Evolutionary conservation across 2,113 vertebrate genomes (phyloP).

Genomic region (Zingel zingel): DNA sequence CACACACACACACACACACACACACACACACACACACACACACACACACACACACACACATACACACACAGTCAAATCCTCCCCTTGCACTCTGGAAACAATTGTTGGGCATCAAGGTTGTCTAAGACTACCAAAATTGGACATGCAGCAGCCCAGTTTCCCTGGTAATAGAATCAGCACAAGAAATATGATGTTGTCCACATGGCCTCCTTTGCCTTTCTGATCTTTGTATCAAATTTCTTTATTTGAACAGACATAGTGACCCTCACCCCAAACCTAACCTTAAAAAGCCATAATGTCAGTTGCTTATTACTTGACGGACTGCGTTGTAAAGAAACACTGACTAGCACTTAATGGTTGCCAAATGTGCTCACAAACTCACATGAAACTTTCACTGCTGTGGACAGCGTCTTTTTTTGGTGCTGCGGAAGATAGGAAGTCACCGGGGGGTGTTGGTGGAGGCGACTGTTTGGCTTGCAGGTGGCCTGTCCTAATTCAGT

Average conservation of each 20-base stretch:
- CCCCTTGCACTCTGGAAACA: constrained; percentile 30
- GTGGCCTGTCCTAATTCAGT: constrained; percentile 78
- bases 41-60: constrained; percentile 5
- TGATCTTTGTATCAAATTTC: constrained; percentile 81
- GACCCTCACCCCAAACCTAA: constrained; percentile 78
- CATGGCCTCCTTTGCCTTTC: constrained; percentile 77
- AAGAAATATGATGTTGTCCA: constrained; percentile 81
- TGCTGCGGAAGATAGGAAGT: constrained; percentile 69
- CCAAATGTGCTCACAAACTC: constrained; percentile 80
- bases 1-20: constrained; percentile 5
- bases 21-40: constrained; percentile 13
- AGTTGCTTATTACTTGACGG: constrained; percentile 80
- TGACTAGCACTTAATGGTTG: constrained; percentile 81
- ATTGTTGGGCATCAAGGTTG: constrained; percentile 10
- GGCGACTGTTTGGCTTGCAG: constrained; percentile 65
- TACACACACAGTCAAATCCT: constrained; percentile 18
- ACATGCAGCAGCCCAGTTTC: constrained; percentile 41
- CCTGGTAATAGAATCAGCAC: constrained; percentile 59
- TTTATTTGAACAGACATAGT: constrained; percentile 75
- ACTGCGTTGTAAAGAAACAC: constrained; percentile 72
- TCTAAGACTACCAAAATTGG: constrained; percentile 31
- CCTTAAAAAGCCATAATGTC: constrained; percentile 83
- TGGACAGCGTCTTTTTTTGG: constrained; percentile 55
- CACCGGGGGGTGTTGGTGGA: constrained; percentile 58
- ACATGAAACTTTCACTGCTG: constrained; percentile 57